Evolutionary conservation across 2,797 vertebrate species (phyloP), one percentile per base, ranked within the genome.

Genomic region (Neosalanx taihuensis): DNA sequence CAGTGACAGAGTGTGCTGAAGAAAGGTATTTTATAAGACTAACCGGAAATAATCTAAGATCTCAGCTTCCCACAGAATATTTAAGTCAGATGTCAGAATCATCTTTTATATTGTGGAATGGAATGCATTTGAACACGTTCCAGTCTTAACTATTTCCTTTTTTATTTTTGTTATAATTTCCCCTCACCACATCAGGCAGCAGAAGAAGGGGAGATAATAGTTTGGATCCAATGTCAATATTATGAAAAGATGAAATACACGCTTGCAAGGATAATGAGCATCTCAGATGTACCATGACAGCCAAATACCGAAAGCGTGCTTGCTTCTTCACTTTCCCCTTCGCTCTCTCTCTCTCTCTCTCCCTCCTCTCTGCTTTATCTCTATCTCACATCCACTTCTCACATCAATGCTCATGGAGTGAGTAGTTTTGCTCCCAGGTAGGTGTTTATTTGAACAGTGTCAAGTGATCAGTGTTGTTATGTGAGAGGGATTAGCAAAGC

Each of bases 151-250:
- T 57, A 46, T 67, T 65, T 64, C 35, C 66, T 53, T 46, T 46
- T 7, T 31, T 9, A n/a, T 60, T 30, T 18, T 30, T 63, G 57
- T 65, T 86, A 69, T 76, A 90, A 92, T 89, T 90, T 80, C 80
- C 76, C 79, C 72, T 65, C 74, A 78, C 79, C 83, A 84, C 74
- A 76, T 89, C 88, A 89, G 87, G 85, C 87, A 78, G 76, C 33
- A 1, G 71, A 53, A 35, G 72, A 18, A 71, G 78, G 60, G 76
- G 82, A 76, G 83, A 81, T 83, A 86, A 75, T 74, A 76, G 59
- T 56, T 46, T 68, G 0, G 33, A 72, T 89, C 89, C 90, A 93
- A 93, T 76, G 84, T 87, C 87, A 92, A 92, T 89, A 90, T 91
- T 87, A 84, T 80, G 75, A 81, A 85, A 88, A 85, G 81, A 84